Evolutionary conservation across 2,113 vertebrate genomes (phyloP), one percentile per base, ranked within the genome.

Genomic region (Hippocampus guttulatus): DNA sequence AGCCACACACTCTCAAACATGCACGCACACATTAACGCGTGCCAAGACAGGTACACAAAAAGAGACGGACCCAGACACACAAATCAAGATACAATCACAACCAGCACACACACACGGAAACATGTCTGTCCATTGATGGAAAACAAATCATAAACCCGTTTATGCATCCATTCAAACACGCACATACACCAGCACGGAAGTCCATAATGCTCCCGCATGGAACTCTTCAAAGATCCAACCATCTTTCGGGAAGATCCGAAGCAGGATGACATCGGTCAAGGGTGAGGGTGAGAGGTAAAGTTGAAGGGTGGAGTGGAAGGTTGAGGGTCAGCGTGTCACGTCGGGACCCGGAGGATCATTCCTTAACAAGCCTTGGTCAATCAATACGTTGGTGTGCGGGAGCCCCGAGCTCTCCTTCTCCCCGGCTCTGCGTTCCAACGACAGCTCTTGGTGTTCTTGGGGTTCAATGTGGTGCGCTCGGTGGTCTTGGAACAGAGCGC

Each of bases 361-460:
- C 83, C 76, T 85, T 90, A 90, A 89, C 84, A 81, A 87, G 85
- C 76, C 25, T 4, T 83, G 85, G 89, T 91, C 87, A 81, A 91
- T 91, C 88, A 81, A 91, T 91, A 89, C 62, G 15, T 68, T 71
- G 77, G 47, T 57, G 49, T 76, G 63, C 75, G 65, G 62, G 73
- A 67, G 65, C 21, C 70, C 62, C 0, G 40, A 68, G 73, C 71
- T 70, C 71, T 70, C 40, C 5, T 77, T 33, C 75, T 73, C 70
- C 61, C 30, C 74, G 52, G 68, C 63, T 27, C 23, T 11, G 23
- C 3, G 20, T 54, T 54, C 8, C 52, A 21, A 54, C 52, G 64
- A 72, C 80, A 86, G 75, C 70, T 71, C 81, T 82, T 78, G 81
- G 86, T 87, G 30, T 30, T 30, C 2, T 30, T 30, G 43, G 43